Percentiles rank a stretch among this genome's conserved stretches.
Evolutionary conservation across 37 sponge, comb jelly and placozoan species (phyloP).

Genomic region (Cliona cf. orientalis): DNA sequence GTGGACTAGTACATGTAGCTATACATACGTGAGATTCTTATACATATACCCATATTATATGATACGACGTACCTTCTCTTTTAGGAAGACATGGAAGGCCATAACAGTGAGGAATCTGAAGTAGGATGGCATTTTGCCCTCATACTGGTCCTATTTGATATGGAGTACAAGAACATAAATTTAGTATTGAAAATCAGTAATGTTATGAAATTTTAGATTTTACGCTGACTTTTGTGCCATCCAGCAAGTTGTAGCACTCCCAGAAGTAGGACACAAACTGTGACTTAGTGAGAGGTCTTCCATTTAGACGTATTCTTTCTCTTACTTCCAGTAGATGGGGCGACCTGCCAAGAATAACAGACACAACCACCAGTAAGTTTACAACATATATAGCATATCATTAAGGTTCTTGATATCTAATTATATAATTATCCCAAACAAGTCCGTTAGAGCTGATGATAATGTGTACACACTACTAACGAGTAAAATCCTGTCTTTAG

Average conservation of each 20-base stretch:
- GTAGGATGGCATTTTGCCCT: slow-evolving; percentile 77
- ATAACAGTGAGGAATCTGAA: slow-evolving; percentile 87
- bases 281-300: slow-evolving; percentile 75
- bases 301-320: slow-evolving; percentile 94
- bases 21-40: neutral
- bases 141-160: neutral
- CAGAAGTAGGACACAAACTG: slow-evolving; percentile 86
- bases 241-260: slow-evolving; percentile 69
- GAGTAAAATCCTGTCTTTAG: slow-evolving; percentile 90
- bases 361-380: no score
- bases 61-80: slow-evolving; percentile 69
- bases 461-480: slow-evolving; percentile 34
- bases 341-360: slow-evolving; percentile 52
- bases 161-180: neutral
- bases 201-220: no score
- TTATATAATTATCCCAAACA: no score
- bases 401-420: no score
- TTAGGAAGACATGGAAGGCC: slow-evolving; percentile 82
- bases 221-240: slow-evolving; percentile 53
- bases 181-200: no score
- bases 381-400: no score
- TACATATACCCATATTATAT: neutral
- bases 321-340: slow-evolving; percentile 94
- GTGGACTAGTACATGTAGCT: neutral
- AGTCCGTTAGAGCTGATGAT: no score